These are phyloP conservation scores for Heliconius erato DNA, from an alignment of 2,888 invertebrate genomes.

Conservation along the genomic window DNA sequence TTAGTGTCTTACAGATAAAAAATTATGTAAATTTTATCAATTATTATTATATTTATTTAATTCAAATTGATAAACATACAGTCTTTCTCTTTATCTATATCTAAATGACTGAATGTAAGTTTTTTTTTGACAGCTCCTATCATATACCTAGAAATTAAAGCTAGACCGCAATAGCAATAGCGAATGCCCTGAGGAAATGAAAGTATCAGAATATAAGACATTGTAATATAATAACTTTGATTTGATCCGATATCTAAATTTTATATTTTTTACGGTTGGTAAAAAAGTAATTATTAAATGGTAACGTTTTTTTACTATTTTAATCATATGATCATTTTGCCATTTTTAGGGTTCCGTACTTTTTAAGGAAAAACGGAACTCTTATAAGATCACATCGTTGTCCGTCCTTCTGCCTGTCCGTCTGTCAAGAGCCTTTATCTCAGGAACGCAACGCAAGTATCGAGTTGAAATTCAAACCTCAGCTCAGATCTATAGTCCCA, in stretches of 20 bases:
- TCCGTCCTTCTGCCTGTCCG: too few relatives aligned
- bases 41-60: background rate
- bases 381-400: too few relatives aligned
- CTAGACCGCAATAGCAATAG: constrained; percentile 28
- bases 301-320: background rate
- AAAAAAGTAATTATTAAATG: background rate
- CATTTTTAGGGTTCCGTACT: too few relatives aligned
- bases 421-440: too few relatives aligned
- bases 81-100: constrained; percentile 15
- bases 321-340: background rate
- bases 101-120: background rate
- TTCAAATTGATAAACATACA: background rate
- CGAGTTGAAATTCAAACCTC: too few relatives aligned
- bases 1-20: background rate
- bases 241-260: constrained; percentile 21
- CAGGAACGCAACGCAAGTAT: too few relatives aligned
- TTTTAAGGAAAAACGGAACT: too few relatives aligned
- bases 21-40: constrained; percentile 18
- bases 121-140: constrained; percentile 23
- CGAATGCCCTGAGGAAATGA: constrained; percentile 39
- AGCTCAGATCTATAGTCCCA: too few relatives aligned
- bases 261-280: background rate
- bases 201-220: constrained; percentile 31
- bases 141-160: constrained; percentile 25
- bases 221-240: constrained; percentile 15